Evolutionary conservation across 2,797 vertebrate genomes (phyloP).

Genomic region (Anguilla megastoma): DNA sequence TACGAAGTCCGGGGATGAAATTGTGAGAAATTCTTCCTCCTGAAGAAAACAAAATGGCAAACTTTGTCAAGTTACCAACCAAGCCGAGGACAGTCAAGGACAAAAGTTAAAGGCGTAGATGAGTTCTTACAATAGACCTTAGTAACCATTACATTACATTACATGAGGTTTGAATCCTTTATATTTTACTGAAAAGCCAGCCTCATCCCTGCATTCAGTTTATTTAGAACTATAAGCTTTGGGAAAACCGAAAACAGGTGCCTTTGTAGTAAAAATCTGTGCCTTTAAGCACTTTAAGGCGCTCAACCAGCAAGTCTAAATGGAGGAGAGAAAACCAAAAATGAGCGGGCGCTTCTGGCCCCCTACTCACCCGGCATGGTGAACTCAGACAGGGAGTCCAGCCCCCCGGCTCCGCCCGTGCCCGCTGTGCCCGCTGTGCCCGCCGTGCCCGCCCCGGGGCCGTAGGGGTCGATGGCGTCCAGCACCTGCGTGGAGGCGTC

Average conservation of each 20-base stretch:
- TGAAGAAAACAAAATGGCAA: slow-evolving; percentile 44
- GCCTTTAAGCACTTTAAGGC: background rate
- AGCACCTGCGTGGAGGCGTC: slow-evolving; percentile 76
- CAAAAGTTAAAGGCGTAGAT: too few relatives aligned
- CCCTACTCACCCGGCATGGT: slow-evolving; percentile 62
- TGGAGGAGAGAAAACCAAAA: too few relatives aligned
- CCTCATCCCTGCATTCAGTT: background rate
- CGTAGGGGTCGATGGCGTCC: slow-evolving; percentile 83
- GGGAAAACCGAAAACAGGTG: background rate
- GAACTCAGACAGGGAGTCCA: slow-evolving; percentile 79
- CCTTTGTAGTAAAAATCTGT: background rate
- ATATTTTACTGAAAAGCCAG: too few relatives aligned
- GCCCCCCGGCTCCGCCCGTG: slow-evolving; percentile 61
- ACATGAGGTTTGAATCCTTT: too few relatives aligned
- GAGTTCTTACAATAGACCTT: too few relatives aligned
- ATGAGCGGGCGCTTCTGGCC: slow-evolving; percentile 38
- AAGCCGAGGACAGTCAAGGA: slow-evolving; percentile 19
- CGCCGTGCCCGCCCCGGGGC: slow-evolving; percentile 54
- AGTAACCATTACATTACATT: too few relatives aligned
- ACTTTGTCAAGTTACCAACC: slow-evolving; percentile 31
- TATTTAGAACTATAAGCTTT: too few relatives aligned
- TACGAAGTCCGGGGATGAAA: slow-evolving; percentile 77
- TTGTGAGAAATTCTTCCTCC: slow-evolving; percentile 76
- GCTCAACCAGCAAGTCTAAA: too few relatives aligned
- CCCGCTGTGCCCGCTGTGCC: slow-evolving; percentile 61